Percentiles rank a stretch among this genome's conserved stretches.
phyloP scores from a whole-genome alignment of 1,140 invertebrate genomes.

The Druon quercuslanigerum region DNA sequence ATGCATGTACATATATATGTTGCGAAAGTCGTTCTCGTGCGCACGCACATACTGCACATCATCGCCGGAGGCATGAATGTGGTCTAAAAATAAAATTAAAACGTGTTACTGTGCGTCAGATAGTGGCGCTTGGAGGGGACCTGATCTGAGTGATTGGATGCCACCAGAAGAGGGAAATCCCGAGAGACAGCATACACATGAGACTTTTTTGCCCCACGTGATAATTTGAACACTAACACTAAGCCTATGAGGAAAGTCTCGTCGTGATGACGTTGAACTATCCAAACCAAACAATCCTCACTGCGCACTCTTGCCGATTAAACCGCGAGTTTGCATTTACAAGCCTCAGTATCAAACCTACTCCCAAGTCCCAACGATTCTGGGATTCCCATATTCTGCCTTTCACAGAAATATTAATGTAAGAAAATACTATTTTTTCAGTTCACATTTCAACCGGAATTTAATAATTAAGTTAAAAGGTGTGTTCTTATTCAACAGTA shows the following conservation, averaged over 20 bases:
- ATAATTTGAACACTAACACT: slow-evolving; percentile 34
- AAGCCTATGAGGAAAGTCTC: slow-evolving; percentile 16
- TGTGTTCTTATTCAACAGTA: too few relatives aligned
- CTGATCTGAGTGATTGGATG: slow-evolving; percentile 52
- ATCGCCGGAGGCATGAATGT: slow-evolving; percentile 1
- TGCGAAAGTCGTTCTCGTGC: not conserved
- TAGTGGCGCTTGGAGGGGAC: slow-evolving; percentile 2
- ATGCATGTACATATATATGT: too few relatives aligned
- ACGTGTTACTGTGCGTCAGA: slow-evolving; percentile 45
- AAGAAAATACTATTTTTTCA: too few relatives aligned
- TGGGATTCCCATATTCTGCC: too few relatives aligned
- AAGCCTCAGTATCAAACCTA: not conserved
- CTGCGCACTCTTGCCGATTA: not conserved
- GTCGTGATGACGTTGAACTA: slow-evolving; percentile 20
- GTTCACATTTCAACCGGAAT: too few relatives aligned
- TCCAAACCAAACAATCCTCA: not conserved
- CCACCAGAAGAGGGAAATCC: slow-evolving; percentile 60
- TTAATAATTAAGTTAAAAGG: too few relatives aligned
- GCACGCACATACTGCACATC: not conserved
- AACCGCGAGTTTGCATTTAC: not conserved
- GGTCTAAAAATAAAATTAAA: slow-evolving; percentile 27
- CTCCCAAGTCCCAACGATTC: too few relatives aligned
- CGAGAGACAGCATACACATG: slow-evolving; percentile 49
- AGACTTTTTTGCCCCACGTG: not conserved
- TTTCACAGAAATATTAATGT: too few relatives aligned